phyloP scores from a whole-genome alignment of 2,797 vertebrate species.

The Halcyon badia region DNA sequence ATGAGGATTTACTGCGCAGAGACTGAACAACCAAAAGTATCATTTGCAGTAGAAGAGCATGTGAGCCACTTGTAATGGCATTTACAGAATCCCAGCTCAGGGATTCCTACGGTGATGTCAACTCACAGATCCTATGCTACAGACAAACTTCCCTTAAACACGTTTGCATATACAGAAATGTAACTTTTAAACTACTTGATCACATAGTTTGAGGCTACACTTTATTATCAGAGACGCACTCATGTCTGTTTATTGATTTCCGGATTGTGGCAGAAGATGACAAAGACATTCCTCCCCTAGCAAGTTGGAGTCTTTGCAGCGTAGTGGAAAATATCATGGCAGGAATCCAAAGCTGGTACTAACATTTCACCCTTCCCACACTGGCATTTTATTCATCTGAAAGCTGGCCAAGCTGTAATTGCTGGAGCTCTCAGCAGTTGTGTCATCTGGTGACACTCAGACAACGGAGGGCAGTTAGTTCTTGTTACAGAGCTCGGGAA shows the following conservation, averaged over 20 bases:
- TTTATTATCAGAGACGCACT: not conserved
- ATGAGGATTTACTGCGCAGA: not conserved
- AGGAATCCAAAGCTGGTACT: constrained; percentile 19
- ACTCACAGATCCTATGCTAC: not conserved
- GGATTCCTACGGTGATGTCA: not conserved
- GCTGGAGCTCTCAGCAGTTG: not conserved
- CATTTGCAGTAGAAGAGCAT: not conserved
- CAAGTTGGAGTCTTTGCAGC: not conserved
- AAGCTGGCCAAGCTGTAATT: constrained; percentile 23
- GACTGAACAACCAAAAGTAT: not conserved
- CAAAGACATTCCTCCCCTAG: not conserved
- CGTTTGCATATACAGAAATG: not conserved
- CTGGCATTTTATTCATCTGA: constrained; percentile 31
- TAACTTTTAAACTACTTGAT: not conserved
- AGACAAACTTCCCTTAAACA: not conserved
- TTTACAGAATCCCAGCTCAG: not conserved
- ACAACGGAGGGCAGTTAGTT: not conserved
- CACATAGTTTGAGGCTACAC: not conserved
- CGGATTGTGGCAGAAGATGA: not conserved
- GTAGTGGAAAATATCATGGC: constrained; percentile 17
- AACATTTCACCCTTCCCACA: constrained; percentile 53
- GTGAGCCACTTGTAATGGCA: not conserved
- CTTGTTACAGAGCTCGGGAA: not conserved
- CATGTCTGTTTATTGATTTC: rapidly evolving
- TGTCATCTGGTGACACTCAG: not conserved